Percentiles rank a stretch among this genome's conserved stretches.
These are phyloP conservation scores for Eulithis testata DNA, from an alignment of 2,888 invertebrate species.

Conservation along the genomic window DNA sequence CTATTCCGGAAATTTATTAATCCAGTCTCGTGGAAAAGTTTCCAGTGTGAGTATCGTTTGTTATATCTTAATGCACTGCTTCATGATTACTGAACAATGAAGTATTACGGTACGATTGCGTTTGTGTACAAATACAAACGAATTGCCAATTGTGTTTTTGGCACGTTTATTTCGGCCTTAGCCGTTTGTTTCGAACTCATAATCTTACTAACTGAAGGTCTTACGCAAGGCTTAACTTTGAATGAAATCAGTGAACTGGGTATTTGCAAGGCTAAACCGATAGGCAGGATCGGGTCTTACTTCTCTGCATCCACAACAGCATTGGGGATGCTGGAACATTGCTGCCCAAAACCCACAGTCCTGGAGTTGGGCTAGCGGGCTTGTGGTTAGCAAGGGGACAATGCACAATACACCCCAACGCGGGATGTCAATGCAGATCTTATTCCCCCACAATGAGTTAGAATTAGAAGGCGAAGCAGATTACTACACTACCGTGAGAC, in stretches of 20 bases:
- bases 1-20: conserved; percentile 28
- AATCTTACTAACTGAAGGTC: conserved; percentile 15
- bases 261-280: conserved; percentile 16
- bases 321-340: no score
- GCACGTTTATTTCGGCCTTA: conserved; percentile 25
- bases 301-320: no score
- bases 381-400: no score
- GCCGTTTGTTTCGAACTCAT: conserved; percentile 17
- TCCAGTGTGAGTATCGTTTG: conserved; percentile 23
- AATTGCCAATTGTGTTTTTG: conserved; percentile 23
- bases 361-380: no score
- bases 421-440: no score
- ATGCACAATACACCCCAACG: no score
- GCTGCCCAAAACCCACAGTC: no score
- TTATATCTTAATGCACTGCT: conserved; percentile 15
- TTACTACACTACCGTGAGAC: conserved; percentile 26
- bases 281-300: no score
- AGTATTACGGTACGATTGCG: conserved; percentile 14
- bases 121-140: conserved; percentile 17
- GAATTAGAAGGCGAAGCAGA: conserved; percentile 12
- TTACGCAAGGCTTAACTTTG: conserved; percentile 22
- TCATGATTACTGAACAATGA: conserved; percentile 20
- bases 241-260: conserved; percentile 19
- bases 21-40: conserved; percentile 19
- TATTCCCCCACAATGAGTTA: no score